Conservation (phyloP, 2,113 vertebrate genomes). For the Urocynchramus pylzowi region DNA sequence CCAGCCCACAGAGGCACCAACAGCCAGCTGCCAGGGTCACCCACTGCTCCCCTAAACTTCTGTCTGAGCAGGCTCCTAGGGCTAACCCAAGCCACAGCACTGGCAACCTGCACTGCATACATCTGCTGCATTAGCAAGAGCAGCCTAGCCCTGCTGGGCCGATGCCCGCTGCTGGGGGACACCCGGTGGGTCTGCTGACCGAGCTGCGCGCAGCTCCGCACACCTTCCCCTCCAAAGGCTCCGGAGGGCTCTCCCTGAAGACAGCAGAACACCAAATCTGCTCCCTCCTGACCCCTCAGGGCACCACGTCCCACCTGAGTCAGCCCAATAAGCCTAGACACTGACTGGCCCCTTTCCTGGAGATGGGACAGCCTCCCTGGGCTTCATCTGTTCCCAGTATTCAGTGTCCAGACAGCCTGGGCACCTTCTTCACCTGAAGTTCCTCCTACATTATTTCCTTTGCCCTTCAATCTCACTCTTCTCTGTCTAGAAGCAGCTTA, state of each 20-base stretch:
- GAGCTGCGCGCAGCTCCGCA: accelerated
- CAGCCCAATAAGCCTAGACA: background rate
- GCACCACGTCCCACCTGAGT: background rate
- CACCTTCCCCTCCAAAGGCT: background rate
- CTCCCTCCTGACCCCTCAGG: background rate
- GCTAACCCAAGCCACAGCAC: background rate
- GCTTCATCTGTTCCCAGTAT: accelerated
- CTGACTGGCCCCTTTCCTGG: background rate
- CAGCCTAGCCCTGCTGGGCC: accelerated
- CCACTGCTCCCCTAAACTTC: background rate
- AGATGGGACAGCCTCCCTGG: background rate
- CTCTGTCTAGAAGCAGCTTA: background rate
- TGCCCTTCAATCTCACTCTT: background rate
- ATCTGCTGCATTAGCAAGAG: background rate
- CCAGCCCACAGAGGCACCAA: background rate
- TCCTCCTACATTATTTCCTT: background rate
- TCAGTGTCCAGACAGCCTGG: background rate
- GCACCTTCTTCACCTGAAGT: background rate
- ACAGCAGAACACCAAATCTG: background rate
- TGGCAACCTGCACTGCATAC: background rate
- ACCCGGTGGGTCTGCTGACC: accelerated
- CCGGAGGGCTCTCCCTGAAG: accelerated
- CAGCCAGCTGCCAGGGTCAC: background rate
- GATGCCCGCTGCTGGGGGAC: background rate
- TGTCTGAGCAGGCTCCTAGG: background rate